These are phyloP conservation scores for Drosophila falleni DNA, from an alignment of 2,888 invertebrate genomes.

Conservation along the genomic window DNA sequence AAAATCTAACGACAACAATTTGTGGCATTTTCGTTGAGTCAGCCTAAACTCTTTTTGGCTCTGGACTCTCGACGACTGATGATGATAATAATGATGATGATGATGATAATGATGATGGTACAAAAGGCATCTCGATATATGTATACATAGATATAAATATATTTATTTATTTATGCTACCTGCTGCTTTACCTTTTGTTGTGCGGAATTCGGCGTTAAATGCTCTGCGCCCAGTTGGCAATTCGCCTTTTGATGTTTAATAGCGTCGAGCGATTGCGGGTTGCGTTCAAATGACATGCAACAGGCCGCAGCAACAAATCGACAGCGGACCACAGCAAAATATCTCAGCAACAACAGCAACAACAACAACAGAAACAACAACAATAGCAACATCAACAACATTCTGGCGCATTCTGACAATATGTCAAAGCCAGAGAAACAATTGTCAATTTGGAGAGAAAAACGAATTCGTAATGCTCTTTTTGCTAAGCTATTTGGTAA, in stretches of 20 bases:
- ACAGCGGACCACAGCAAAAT: constrained; percentile 40
- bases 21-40: constrained; percentile 56
- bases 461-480: constrained; percentile 24
- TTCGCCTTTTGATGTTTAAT: constrained; percentile 76
- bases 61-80: constrained; percentile 2
- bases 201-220: constrained; percentile 75
- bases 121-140: background rate
- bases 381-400: constrained; percentile 17
- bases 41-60: constrained; percentile 6
- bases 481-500: no score
- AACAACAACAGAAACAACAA: constrained; percentile 12
- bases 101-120: background rate
- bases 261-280: constrained; percentile 58
- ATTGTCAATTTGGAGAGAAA: background rate
- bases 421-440: constrained; percentile 41
- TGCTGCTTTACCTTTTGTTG: constrained; percentile 63
- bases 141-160: no score
- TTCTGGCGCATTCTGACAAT: constrained; percentile 49
- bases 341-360: constrained; percentile 9
- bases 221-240: constrained; percentile 79
- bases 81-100: background rate
- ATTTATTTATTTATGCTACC: background rate
- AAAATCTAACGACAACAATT: constrained; percentile 76
- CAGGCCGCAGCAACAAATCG: constrained; percentile 39
- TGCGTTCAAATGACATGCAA: constrained; percentile 52